These are phyloP conservation scores for Leptinotarsa peninsularis DNA, from an alignment of 2,888 invertebrate species.

Conservation along the genomic window DNA sequence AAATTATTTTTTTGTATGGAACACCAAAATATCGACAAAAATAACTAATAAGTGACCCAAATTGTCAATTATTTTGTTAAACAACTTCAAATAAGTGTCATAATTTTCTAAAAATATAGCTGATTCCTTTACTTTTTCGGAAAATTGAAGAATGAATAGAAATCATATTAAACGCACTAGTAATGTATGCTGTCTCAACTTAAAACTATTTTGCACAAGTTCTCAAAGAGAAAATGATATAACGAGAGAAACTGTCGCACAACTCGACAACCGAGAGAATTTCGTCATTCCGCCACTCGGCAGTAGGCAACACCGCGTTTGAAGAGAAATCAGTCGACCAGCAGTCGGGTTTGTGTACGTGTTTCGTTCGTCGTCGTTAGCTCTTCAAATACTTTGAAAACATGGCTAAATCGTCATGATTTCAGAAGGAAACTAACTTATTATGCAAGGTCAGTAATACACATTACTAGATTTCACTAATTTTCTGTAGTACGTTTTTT, in stretches of 20 bases:
- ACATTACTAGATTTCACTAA: conserved; percentile 2
- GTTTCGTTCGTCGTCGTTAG: conserved; percentile 27
- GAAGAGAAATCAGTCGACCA: conserved; percentile 40
- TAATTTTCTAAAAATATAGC: too few species aligned
- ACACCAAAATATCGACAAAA: too few species aligned
- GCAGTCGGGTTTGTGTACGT: conserved; percentile 40
- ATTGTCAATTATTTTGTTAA: too few species aligned
- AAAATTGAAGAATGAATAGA: too few species aligned
- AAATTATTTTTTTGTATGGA: too few species aligned
- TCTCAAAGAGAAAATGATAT: background rate
- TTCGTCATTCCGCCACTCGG: conserved; percentile 10
- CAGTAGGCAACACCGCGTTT: conserved; percentile 34
- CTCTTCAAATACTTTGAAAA: conserved; percentile 29
- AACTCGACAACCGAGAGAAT: conserved; percentile 21
- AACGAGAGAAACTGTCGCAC: background rate
- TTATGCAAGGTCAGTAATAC: conserved; percentile 41
- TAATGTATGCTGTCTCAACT: too few species aligned
- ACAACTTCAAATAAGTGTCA: too few species aligned
- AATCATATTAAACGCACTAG: too few species aligned
- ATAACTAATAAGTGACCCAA: too few species aligned
- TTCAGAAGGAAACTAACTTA: conserved; percentile 13
- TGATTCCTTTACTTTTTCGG: too few species aligned
- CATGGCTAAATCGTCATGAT: conserved; percentile 37
- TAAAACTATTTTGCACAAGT: too few species aligned
- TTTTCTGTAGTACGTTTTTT: conserved; percentile 1